A percentile compares a stretch with the other conserved stretches of the same genome.
phyloP scores from a whole-genome alignment of 2,113 vertebrate genomes.

The Hucho hucho region DNA sequence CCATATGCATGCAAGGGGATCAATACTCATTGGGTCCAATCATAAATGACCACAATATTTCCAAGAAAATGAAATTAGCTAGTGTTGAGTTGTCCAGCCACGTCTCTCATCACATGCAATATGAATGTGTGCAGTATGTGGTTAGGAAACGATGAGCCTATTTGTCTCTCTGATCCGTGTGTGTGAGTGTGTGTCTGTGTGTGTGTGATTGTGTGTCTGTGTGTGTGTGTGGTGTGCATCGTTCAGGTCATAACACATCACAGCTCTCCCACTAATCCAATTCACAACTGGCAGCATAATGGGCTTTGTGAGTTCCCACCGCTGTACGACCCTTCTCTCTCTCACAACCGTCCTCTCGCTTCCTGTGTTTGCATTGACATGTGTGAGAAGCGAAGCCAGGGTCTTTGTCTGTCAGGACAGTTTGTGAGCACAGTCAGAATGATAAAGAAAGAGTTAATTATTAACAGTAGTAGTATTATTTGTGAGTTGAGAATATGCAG shows the following conservation, averaged over 20 bases:
- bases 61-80: slow-evolving; percentile 26
- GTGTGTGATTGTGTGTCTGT: neutral
- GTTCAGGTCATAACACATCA: neutral
- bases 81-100: too few species aligned
- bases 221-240: neutral
- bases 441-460: neutral
- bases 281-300: slow-evolving; percentile 25
- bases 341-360: neutral
- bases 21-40: slow-evolving; percentile 24
- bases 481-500: too few species aligned
- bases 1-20: neutral
- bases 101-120: neutral
- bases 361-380: neutral
- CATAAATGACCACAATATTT: slow-evolving; percentile 12
- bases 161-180: neutral
- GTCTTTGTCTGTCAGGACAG: neutral
- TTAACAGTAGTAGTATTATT: too few species aligned
- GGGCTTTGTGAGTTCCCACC: slow-evolving; percentile 7
- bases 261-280: slow-evolving; percentile 11
- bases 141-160: too few species aligned
- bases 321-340: neutral
- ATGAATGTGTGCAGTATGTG: neutral
- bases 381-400: too few species aligned
- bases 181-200: slow-evolving; percentile 9
- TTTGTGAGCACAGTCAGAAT: neutral